Base-by-base conservation (phyloP, 2,113 vertebrate genomes). In the Eulemur macaco region DNA sequence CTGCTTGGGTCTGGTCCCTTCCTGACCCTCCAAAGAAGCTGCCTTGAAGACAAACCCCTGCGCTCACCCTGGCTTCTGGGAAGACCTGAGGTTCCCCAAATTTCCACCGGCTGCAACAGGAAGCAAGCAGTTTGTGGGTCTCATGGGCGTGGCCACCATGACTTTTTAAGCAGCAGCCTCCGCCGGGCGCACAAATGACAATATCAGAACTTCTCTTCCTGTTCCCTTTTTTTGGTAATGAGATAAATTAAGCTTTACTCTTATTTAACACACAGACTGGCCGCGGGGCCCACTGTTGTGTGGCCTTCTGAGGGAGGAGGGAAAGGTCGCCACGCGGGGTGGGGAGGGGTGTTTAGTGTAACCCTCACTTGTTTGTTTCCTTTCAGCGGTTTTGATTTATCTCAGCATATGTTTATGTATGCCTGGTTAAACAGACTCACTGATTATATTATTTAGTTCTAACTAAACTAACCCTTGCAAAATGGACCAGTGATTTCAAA, bases 351-450 rank as follows among this genome's bases (percentile, higher is more conserved):
- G 27, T 64, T 54, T 34, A 80, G 37, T 8, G 6, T 34, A 50
- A 37, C 47, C 29, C 29, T 96, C 23, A 29, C 37, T 82, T 47
- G 27, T 39, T 80, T 85, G 45, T 52, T 78, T 47, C 77, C 25
- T 89, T 81, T 81, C 17, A 42, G 60, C 20, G 29, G 60, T 60
- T 93, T 50, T 91, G 34, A 66, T 89, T 93, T 86, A 81, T 68
- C 76, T 95, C 12, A 45, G 76, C n/a, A 42, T 73, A 56, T 82
- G 78, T 96, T 81, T 86, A 68, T 68, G 37, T 81, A 58, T 78
- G 56, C 73, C 91, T 91, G 86, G 56, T 89, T 95, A 96, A 85
- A 91, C 42, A 96, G n/a, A 77, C 54, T 83, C 85, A 60, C 56
- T 73, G 77, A 87, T 85, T 76, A 85, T 64, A 73, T 45, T 77